Evolutionary conservation across 2,113 vertebrate genomes (phyloP), one percentile per base, ranked within the genome.

Genomic region (Amphilophus citrinellus): DNA sequence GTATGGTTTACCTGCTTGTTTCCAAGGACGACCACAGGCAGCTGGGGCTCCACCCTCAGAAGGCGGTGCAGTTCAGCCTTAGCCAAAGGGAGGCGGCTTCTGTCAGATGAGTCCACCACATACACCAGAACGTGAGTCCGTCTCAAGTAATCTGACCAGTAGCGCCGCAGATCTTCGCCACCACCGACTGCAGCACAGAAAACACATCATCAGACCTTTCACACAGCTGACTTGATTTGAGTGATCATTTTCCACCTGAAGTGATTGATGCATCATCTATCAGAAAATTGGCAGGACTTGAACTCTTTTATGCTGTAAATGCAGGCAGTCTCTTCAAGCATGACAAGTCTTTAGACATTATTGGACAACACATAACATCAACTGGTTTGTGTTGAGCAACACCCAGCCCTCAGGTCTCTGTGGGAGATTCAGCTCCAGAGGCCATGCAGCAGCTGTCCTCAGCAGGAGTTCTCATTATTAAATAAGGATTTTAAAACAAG

Each of bases 141-240:
- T 42, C 93, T 96, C 92, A 98, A 92, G 93, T 97, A 98, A 65
- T 97, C 97, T 0, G 92, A 93, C 97, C 98, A 98, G 93, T 98
- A 98, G 20, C 93, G 94, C 20, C 90, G 96, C 82, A 98, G 94
- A 80, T 97, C 97, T 92, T 97, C 96, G 5, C 96, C 95, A 7
- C 97, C 96, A 2, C 96, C 97, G 22, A 98, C 97, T 98, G 83
- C 61, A 68, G 13, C 7, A 57, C 14, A 85, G 30, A 58, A 50
- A 82, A 62, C 56, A 61, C 32, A 42, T 24, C 6, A 8, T n/a
- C 17, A 53, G 11, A 18, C 30, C 50, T 71, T 30, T 56, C 18
- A 20, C 53, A 56, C 53, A 20, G 35, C 35, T 35, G 30, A 30
- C 30, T 5, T 30, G 4, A 3, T 30, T 1, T 4, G 65, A 2